These are phyloP conservation scores for Alethe diademata DNA, from an alignment of 2,113 vertebrate species.

Conservation along the genomic window DNA sequence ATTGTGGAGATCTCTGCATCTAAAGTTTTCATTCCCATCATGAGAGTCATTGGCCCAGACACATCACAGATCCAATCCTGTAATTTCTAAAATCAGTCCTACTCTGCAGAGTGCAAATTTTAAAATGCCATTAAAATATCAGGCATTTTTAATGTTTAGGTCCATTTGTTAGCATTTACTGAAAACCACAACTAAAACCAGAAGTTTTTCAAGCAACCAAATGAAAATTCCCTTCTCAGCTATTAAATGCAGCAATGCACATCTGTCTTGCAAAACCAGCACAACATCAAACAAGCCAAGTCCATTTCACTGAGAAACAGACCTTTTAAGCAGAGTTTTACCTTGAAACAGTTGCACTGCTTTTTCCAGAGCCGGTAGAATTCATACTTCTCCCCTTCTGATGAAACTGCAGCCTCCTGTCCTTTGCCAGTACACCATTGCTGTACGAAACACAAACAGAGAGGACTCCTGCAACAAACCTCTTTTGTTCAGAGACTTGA, in stretches of 20 bases:
- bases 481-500: background rate
- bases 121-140: background rate
- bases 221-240: background rate
- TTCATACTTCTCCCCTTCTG: constrained; percentile 95
- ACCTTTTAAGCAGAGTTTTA: constrained; percentile 57
- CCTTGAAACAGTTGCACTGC: constrained; percentile 95
- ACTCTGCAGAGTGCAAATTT: background rate
- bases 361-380: constrained; percentile 95
- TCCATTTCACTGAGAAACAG: background rate
- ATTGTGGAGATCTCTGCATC: background rate
- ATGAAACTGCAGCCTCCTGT: constrained; percentile 88
- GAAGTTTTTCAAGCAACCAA: background rate
- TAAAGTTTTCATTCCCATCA: background rate
- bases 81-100: background rate
- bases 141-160: background rate
- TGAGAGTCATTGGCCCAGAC: background rate
- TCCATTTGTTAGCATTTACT: constrained; percentile 2
- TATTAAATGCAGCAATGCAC: background rate
- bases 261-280: too few relatives aligned
- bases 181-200: background rate
- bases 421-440: constrained; percentile 83
- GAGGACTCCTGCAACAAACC: background rate
- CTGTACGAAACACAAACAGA: constrained; percentile 67
- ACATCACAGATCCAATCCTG: background rate
- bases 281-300: background rate